Conservation (phyloP, 2,113 vertebrate species). For the Labeo rohita region DNA sequence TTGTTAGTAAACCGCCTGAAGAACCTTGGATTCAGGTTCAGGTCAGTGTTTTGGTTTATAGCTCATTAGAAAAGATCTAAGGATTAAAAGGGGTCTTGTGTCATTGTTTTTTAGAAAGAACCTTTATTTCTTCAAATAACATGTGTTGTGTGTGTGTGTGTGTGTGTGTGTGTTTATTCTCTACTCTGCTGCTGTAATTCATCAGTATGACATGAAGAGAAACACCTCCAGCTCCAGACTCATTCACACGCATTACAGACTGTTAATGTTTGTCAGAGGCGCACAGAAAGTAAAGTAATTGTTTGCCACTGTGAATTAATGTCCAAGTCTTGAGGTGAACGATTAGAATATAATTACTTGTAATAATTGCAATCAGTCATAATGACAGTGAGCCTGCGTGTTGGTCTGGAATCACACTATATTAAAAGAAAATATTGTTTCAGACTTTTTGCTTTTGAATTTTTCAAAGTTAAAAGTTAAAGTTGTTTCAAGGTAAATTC, state of each 20-base stretch:
- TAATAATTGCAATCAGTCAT: background rate
- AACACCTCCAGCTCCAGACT: background rate
- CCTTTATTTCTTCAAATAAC: background rate
- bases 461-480: too few species aligned
- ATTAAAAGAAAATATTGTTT: background rate
- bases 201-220: background rate
- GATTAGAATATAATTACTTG: background rate
- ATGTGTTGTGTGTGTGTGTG: background rate
- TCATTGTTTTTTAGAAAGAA: background rate
- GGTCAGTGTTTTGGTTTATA: background rate
- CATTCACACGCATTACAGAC: background rate
- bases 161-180: background rate
- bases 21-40: background rate
- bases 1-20: background rate
- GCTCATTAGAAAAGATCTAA: background rate
- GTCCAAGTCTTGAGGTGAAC: background rate
- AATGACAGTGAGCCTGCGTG: background rate
- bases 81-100: too few species aligned
- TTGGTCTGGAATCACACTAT: background rate
- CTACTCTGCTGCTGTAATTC: background rate
- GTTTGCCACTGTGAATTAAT: background rate
- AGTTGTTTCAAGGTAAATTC: too few species aligned
- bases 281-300: background rate
- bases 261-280: background rate
- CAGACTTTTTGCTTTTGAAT: background rate